Conservation (phyloP, 2,888 invertebrate species). For the Xestobium rufovillosum region DNA sequence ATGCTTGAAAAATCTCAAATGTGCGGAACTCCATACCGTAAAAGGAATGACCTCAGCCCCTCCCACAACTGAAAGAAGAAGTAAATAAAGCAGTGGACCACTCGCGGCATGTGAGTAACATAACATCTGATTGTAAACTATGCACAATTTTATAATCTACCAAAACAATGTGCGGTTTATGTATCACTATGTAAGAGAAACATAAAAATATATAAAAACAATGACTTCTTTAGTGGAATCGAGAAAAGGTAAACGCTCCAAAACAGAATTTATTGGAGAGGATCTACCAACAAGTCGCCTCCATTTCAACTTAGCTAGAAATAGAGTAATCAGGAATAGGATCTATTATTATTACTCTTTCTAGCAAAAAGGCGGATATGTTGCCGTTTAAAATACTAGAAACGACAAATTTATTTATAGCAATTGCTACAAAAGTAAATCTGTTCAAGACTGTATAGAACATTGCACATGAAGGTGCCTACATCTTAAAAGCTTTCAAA, state of each 20-base stretch:
- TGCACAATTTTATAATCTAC: too few relatives aligned
- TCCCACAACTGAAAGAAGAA: constrained; percentile 13
- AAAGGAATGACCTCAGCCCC: constrained; percentile 14
- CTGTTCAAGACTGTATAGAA: constrained; percentile 1
- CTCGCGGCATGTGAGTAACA: constrained; percentile 14
- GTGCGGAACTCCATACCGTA: constrained; percentile 11
- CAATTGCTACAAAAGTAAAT: constrained; percentile 4
- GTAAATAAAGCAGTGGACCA: too few relatives aligned
- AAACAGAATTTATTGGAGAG: too few relatives aligned
- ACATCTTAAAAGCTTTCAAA: constrained; percentile 4
- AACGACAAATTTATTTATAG: constrained; percentile 18
- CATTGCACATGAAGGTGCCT: neutral
- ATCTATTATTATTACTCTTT: too few relatives aligned
- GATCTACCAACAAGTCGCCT: too few relatives aligned
- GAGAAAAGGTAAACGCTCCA: too few relatives aligned
- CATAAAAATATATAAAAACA: too few relatives aligned
- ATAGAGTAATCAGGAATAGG: too few relatives aligned
- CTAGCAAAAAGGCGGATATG: constrained; percentile 12
- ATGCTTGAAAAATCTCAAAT: constrained; percentile 14
- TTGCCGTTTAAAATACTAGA: constrained; percentile 17
- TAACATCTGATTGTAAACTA: constrained; percentile 10
- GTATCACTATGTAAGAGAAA: too few relatives aligned
- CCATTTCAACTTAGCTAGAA: too few relatives aligned
- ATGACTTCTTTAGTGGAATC: too few relatives aligned
- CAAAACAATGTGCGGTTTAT: too few relatives aligned